Evolutionary conservation across 2,888 invertebrate species (phyloP).

Genomic region (Luffia ferchaultella): DNA sequence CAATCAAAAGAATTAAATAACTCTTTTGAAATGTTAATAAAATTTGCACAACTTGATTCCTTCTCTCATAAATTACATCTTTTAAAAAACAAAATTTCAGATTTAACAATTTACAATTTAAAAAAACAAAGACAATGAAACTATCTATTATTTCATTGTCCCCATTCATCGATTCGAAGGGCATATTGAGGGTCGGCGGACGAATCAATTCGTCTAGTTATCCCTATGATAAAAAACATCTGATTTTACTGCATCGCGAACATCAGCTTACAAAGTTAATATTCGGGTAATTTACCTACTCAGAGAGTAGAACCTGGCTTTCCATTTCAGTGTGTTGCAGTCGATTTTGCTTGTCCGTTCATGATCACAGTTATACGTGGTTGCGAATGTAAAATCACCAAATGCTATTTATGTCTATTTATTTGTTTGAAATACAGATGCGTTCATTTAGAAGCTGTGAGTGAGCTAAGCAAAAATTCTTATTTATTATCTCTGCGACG

Average conservation of each 20-base stretch:
- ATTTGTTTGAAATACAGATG: conserved; percentile 16
- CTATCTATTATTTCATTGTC: too few relatives aligned
- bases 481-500: conserved; percentile 18
- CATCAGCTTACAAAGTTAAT: conserved; percentile 8
- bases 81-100: too few relatives aligned
- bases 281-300: conserved; percentile 11
- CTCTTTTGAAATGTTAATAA: too few relatives aligned
- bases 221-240: conserved; percentile 12
- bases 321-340: conserved; percentile 8
- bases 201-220: conserved; percentile 8
- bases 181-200: conserved; percentile 15
- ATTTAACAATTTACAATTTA: too few relatives aligned
- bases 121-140: too few relatives aligned
- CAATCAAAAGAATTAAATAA: too few relatives aligned
- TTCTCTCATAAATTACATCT: too few relatives aligned
- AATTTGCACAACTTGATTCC: too few relatives aligned
- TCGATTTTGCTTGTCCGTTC: conserved; percentile 10
- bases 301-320: conserved; percentile 8
- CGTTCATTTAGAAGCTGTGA: conserved; percentile 22
- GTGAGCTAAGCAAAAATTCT: conserved; percentile 19
- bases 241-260: conserved; percentile 7
- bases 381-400: conserved; percentile 10
- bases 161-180: too few relatives aligned
- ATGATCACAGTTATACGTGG: conserved; percentile 9
- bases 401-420: conserved; percentile 13